Percentiles rank a stretch among this genome's conserved stretches.
phyloP scores from a whole-genome alignment of 2,797 vertebrate genomes.

The Garrulus glandarius region DNA sequence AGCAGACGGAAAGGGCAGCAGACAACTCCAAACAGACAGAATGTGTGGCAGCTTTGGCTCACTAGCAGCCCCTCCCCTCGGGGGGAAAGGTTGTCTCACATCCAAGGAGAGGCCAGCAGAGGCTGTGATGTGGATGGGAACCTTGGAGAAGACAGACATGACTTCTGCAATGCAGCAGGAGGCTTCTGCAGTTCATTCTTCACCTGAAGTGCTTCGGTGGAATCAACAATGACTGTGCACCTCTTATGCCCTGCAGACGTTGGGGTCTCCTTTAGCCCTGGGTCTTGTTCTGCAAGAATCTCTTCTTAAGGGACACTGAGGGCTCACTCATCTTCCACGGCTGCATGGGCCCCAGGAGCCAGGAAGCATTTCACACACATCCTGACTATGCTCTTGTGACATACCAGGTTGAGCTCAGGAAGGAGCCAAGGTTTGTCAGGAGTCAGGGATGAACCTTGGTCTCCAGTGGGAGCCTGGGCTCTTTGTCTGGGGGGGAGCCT shows the following conservation, averaged over 20 bases:
- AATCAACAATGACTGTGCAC: neutral
- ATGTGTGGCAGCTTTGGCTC: neutral
- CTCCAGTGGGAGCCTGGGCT: fast-evolving
- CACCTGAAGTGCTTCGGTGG: neutral
- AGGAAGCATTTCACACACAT: neutral
- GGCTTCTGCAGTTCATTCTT: neutral
- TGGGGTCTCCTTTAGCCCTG: neutral
- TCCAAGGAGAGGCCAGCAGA: neutral
- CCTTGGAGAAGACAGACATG: neutral
- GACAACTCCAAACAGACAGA: neutral
- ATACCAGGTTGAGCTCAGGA: neutral
- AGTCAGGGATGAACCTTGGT: neutral
- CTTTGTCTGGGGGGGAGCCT: neutral
- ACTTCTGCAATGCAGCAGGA: neutral
- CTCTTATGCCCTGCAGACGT: neutral
- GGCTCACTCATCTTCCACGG: fast-evolving
- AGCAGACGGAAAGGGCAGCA: neutral
- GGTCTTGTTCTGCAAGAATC: neutral
- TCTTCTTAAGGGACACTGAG: neutral
- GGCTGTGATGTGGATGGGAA: neutral
- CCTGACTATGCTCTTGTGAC: neutral
- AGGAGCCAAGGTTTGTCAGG: neutral
- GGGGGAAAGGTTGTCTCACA: fast-evolving
- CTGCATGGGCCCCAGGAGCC: neutral
- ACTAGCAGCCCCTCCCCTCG: neutral